These are phyloP conservation scores for Lordiphosa fenestrarum DNA, from an alignment of 2,888 invertebrate genomes.

Conservation along the genomic window DNA sequence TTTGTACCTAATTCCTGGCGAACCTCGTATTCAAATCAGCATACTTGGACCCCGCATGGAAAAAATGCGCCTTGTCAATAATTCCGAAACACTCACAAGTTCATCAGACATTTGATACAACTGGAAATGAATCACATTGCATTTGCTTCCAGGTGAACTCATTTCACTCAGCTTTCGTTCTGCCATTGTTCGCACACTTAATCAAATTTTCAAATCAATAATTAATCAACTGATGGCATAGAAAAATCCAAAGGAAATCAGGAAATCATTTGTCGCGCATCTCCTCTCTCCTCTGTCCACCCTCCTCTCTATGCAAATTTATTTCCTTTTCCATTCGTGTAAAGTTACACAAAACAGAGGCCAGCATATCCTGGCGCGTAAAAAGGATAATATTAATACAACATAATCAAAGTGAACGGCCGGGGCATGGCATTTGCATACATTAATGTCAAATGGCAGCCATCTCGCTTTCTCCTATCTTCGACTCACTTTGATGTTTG, in stretches of 20 bases:
- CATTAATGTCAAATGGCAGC: constrained; percentile 51
- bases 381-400: constrained; percentile 66
- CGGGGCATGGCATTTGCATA: constrained; percentile 63
- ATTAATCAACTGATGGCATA: constrained; percentile 59
- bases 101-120: constrained; percentile 10
- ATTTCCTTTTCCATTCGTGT: constrained; percentile 15
- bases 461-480: background rate
- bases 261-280: constrained; percentile 57
- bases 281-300: background rate
- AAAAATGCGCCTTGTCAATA: no score
- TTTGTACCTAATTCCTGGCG: no score
- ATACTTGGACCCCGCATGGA: no score
- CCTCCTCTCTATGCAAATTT: constrained; percentile 30
- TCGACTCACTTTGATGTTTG: constrained; percentile 48
- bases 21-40: no score
- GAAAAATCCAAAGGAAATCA: constrained; percentile 24
- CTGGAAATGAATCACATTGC: constrained; percentile 15
- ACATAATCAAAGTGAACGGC: constrained; percentile 60
- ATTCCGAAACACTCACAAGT: background rate
- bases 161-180: constrained; percentile 11
- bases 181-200: constrained; percentile 22
- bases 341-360: constrained; percentile 37
- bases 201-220: constrained; percentile 65
- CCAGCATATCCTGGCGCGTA: constrained; percentile 17
- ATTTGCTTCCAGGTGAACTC: constrained; percentile 31